Conservation (phyloP, 2,888 invertebrate genomes). For the Rosalia funebris region DNA sequence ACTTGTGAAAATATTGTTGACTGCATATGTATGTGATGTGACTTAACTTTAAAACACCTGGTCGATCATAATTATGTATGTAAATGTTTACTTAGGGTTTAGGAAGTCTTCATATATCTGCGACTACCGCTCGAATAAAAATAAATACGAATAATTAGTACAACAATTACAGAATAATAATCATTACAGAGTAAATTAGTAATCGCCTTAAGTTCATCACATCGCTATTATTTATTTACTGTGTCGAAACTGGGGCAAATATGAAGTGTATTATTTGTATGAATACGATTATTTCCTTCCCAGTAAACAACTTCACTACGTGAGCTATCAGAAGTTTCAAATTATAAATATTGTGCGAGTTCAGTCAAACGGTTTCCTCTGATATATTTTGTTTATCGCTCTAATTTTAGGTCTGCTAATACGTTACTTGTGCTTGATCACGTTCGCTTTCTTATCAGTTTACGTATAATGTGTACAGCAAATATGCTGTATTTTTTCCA, state of each 20-base stretch:
- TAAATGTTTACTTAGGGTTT: too few species aligned
- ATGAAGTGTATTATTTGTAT: conserved; percentile 16
- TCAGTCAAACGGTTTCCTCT: conserved; percentile 16
- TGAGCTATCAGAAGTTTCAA: conserved; percentile 7
- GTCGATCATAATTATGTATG: too few species aligned
- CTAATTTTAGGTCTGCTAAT: conserved; percentile 3
- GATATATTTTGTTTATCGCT: conserved; percentile 14
- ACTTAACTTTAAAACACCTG: too few species aligned
- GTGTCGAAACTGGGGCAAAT: conserved; percentile 21
- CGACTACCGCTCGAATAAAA: too few species aligned
- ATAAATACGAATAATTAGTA: too few species aligned
- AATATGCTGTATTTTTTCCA: not conserved
- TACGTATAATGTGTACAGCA: not conserved
- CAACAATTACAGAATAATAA: too few species aligned
- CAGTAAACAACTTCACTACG: conserved; percentile 15
- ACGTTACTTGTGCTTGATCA: conserved; percentile 14
- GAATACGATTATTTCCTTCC: conserved; percentile 21
- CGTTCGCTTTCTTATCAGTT: conserved; percentile 19
- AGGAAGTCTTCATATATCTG: too few species aligned
- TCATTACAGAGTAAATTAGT: too few species aligned
- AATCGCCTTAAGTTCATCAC: conserved; percentile 11
- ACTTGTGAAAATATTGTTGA: too few species aligned
- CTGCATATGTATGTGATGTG: too few species aligned
- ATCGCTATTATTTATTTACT: not conserved
- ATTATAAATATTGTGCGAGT: conserved; percentile 11